phyloP scores from a whole-genome alignment of 2,797 vertebrate genomes.

The Melanotaenia pygmaea region DNA sequence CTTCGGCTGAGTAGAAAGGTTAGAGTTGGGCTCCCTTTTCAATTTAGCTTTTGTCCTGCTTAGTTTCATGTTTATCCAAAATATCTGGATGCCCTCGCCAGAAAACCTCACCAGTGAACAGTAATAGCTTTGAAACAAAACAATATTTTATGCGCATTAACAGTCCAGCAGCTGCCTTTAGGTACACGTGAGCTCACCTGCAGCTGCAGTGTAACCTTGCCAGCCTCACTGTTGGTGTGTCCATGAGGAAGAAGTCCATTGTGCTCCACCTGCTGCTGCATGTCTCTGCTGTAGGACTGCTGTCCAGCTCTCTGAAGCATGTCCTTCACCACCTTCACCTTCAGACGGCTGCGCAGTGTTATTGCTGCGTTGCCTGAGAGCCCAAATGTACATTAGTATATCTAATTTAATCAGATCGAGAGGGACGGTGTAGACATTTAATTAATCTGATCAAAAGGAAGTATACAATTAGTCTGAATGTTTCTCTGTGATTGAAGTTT shows the following conservation, averaged over 20 bases:
- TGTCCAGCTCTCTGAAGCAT: slow-evolving; percentile 73
- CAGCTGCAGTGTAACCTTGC: slow-evolving; percentile 84
- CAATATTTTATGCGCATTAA: background rate
- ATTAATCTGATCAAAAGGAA: too few relatives aligned
- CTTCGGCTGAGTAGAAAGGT: too few relatives aligned
- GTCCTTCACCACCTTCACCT: slow-evolving; percentile 87
- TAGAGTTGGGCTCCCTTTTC: too few relatives aligned
- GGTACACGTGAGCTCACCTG: slow-evolving; percentile 74
- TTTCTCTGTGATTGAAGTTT: too few relatives aligned
- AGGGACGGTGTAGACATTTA: too few relatives aligned
- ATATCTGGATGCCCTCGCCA: too few relatives aligned
- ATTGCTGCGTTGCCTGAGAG: slow-evolving; percentile 85
- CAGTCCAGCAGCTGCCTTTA: background rate
- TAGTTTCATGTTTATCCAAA: too few relatives aligned
- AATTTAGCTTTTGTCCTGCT: too few relatives aligned
- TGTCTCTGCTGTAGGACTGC: slow-evolving; percentile 26
- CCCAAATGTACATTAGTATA: background rate
- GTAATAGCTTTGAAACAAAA: background rate
- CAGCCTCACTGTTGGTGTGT: slow-evolving; percentile 74
- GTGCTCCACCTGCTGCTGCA: slow-evolving; percentile 55
- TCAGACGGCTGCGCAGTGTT: slow-evolving; percentile 85
- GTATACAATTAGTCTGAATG: too few relatives aligned
- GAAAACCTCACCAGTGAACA: too few relatives aligned
- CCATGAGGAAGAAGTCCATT: slow-evolving; percentile 78
- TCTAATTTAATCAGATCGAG: too few relatives aligned